These are phyloP conservation scores for Leptinotarsa peninsularis DNA, from an alignment of 2,888 invertebrate genomes.

Conservation along the genomic window DNA sequence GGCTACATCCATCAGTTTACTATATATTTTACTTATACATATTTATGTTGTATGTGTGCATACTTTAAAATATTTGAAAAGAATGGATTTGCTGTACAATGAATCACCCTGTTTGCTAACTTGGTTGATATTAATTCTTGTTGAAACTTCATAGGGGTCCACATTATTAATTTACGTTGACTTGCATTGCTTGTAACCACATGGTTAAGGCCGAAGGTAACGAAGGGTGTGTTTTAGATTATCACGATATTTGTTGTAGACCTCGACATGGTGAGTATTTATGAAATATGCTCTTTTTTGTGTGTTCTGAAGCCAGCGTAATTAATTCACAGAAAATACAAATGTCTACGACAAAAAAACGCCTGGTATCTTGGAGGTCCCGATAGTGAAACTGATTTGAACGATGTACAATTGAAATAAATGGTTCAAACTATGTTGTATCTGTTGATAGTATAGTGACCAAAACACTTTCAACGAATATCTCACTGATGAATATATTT, in stretches of 20 bases:
- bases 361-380: no score
- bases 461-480: no score
- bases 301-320: neutral
- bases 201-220: slow-evolving; percentile 15
- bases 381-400: no score
- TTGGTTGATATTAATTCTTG: neutral
- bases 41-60: no score
- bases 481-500: no score
- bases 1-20: no score
- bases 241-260: slow-evolving; percentile 16
- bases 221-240: neutral
- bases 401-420: no score
- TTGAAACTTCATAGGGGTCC: slow-evolving; percentile 29
- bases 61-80: no score
- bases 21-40: no score
- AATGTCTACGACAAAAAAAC: no score
- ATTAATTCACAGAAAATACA: slow-evolving; percentile 1
- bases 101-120: slow-evolving; percentile 6
- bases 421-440: no score
- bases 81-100: neutral
- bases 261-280: slow-evolving; percentile 19
- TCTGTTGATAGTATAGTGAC: no score
- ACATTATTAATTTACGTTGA: slow-evolving; percentile 36
- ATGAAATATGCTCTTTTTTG: slow-evolving; percentile 11
- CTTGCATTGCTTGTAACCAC: slow-evolving; percentile 18